Base-by-base conservation (phyloP, 2,113 vertebrate genomes). In the Psephotus haematonotus region DNA sequence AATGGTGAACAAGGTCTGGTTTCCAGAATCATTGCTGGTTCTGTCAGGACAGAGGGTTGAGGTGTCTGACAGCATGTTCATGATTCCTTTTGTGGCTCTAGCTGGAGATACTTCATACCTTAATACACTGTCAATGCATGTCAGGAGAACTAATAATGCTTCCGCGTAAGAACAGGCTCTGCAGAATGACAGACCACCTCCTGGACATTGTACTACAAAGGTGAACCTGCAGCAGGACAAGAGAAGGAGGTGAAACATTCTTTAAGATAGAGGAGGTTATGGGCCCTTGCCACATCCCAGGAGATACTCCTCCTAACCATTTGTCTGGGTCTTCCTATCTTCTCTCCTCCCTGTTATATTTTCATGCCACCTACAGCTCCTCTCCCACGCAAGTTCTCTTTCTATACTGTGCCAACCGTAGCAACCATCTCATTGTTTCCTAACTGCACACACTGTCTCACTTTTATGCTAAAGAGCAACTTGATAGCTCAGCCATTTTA, bases 381-480 rank as follows among this genome's bases (percentile, higher is more conserved):
- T 95, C 87, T 95, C 90, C 84, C 70, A 87, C 82, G 70, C 96
- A 96, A 88, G 68, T 88, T 97, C 92, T 95, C 94, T 94, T 95
- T 95, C 93, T 92, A 95, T 77, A 87, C 59, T 41, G 39, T 69
- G 53, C 24, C 85, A 90, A 47, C 82, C 94, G 91, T 94, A 96
- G 94, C 92, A 95, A 96, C 94, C 87, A 94, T 83, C 92, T 91
- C 82, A 90, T 82, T 59, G 44, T 82, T 94, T 86, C 82, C 90
- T 94, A 86, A 90, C 84, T 86, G 77, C 81, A 84, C 69, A 76
- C 31, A 91, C 90, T 46, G 88, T 95, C 93, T 96, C 88, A 81
- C 90, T 90, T 86, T 94, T 94, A 93, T 86, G 88, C 74, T 91
- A 91, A 91, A 82, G 83, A 94, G 88, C 86, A 92, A 88, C 76